Evolutionary conservation across 2,888 invertebrate genomes (phyloP).

Genomic region (Hemaris fuciformis): DNA sequence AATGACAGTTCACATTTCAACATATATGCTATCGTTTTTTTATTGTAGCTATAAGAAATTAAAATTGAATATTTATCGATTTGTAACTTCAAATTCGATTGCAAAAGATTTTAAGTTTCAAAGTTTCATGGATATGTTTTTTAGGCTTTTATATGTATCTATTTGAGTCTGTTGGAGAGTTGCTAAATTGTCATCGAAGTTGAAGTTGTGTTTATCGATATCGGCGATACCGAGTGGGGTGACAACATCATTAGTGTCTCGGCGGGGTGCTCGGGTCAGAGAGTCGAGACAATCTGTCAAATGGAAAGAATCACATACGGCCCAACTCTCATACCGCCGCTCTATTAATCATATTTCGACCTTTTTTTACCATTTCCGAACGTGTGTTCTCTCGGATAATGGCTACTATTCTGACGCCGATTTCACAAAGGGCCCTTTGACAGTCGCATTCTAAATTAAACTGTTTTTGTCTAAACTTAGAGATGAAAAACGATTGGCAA

Average conservation of each 20-base stretch:
- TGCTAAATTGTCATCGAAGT: neutral
- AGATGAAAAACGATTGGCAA: constrained; percentile 25
- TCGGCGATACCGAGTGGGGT: constrained; percentile 43
- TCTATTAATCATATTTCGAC: constrained; percentile 80
- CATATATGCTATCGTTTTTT: neutral
- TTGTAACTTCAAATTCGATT: neutral
- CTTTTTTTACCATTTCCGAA: constrained; percentile 76
- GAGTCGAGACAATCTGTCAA: constrained; percentile 81
- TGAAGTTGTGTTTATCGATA: constrained; percentile 46
- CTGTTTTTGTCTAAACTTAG: constrained; percentile 24
- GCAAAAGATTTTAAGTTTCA: neutral
- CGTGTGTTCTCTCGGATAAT: constrained; percentile 75
- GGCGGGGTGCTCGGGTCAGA: constrained; percentile 76
- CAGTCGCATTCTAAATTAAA: constrained; percentile 23
- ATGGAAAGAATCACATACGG: constrained; percentile 77
- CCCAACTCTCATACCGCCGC: constrained; percentile 60
- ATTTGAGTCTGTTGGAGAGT: neutral
- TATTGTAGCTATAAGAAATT: neutral
- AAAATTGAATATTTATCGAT: neutral
- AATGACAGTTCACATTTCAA: neutral
- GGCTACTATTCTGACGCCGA: constrained; percentile 68
- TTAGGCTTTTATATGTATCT: neutral
- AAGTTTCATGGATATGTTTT: neutral
- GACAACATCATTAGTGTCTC: constrained; percentile 71
- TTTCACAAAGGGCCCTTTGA: constrained; percentile 39